Evolutionary conservation across 2,888 invertebrate species (phyloP).

Genomic region (Adela reaumurella): DNA sequence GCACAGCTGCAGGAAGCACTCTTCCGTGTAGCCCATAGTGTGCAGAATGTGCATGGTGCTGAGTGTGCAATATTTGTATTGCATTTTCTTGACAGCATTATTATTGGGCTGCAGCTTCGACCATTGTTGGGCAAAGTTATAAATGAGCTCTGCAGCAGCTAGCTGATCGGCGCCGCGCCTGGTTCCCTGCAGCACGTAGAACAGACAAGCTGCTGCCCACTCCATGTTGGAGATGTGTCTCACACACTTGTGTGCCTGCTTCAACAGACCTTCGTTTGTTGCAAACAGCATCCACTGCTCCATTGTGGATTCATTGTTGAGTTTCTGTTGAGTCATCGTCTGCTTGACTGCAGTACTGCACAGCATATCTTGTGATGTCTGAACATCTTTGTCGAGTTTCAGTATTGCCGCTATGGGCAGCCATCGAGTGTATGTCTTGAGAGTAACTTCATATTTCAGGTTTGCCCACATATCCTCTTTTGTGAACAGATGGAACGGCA

Average conservation of each 20-base stretch:
- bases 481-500: constrained; percentile 48
- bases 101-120: constrained; percentile 44
- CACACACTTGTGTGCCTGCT: constrained; percentile 46
- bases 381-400: constrained; percentile 35
- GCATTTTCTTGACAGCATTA: constrained; percentile 48
- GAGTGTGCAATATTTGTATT: constrained; percentile 39
- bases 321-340: constrained; percentile 46
- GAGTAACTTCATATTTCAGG: constrained; percentile 47
- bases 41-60: constrained; percentile 45
- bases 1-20: constrained; percentile 38
- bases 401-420: constrained; percentile 37
- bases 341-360: constrained; percentile 52
- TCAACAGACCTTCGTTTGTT: constrained; percentile 20
- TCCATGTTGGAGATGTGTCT: constrained; percentile 49
- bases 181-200: constrained; percentile 48
- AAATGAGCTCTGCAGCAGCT: constrained; percentile 47
- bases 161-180: constrained; percentile 52
- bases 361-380: constrained; percentile 49
- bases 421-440: constrained; percentile 49
- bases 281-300: background rate
- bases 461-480: constrained; percentile 50
- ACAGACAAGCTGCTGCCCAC: constrained; percentile 52
- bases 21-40: constrained; percentile 46
- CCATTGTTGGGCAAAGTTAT: constrained; percentile 50
- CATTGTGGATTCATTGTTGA: constrained; percentile 16